Evolutionary conservation across 64 coral and sea anemone species (phyloP).

Genomic region (Montipora efflorescens): DNA sequence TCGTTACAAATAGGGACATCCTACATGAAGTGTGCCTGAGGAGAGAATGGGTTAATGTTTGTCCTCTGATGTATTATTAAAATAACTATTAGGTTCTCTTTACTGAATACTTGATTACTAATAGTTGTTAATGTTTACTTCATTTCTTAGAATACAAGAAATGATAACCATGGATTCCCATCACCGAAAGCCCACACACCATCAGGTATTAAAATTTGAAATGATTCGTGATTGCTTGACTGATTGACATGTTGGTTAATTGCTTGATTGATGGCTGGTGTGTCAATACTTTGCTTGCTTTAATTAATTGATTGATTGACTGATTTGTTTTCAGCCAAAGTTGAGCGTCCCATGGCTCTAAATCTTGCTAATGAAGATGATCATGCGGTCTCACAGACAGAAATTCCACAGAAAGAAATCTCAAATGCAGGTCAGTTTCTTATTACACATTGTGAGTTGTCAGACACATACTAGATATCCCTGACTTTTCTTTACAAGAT

Average conservation of each 20-base stretch:
- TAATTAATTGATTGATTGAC: neutral
- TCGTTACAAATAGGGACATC: too few species aligned
- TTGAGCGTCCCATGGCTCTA: slow-evolving; percentile 70
- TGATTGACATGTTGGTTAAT: neutral
- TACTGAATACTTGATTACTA: neutral
- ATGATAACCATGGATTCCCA: slow-evolving; percentile 19
- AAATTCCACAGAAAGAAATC: slow-evolving; percentile 54
- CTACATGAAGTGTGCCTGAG: too few species aligned
- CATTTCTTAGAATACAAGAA: slow-evolving; percentile 50
- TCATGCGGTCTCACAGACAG: slow-evolving; percentile 16
- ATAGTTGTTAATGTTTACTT: neutral
- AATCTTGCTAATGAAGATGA: slow-evolving; percentile 80
- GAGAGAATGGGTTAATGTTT: too few species aligned
- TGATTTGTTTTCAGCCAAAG: slow-evolving; percentile 36
- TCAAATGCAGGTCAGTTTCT: slow-evolving; percentile 43
- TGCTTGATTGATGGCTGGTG: neutral
- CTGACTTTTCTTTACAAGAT: too few species aligned
- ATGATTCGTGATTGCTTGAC: neutral
- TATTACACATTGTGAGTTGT: neutral
- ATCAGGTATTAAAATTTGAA: neutral
- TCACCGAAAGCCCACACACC: slow-evolving; percentile 46
- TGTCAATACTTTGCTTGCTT: neutral
- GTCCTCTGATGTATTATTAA: too few species aligned
- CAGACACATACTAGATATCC: too few species aligned
- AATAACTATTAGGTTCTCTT: too few species aligned